Percentiles rank a stretch among this genome's conserved stretches.
phyloP scores from a whole-genome alignment of 2,113 vertebrate genomes.

The Microtus pennsylvanicus region DNA sequence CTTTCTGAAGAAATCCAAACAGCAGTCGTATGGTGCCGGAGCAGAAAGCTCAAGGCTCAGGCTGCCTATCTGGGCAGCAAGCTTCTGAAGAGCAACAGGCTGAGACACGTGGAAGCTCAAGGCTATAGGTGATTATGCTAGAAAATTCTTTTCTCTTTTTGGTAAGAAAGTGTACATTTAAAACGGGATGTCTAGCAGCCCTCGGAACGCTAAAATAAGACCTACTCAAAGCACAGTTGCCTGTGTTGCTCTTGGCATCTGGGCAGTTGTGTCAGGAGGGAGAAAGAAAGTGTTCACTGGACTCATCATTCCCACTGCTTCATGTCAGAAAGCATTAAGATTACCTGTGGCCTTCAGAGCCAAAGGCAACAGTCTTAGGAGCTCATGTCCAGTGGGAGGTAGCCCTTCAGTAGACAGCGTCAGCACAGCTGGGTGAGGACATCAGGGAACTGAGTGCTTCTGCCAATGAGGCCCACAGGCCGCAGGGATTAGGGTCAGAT shows the following conservation, averaged over 20 bases:
- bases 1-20: constrained; percentile 85
- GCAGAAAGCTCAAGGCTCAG: constrained; percentile 81
- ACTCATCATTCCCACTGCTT: neutral
- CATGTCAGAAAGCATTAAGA: neutral
- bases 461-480: neutral
- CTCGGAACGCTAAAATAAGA: neutral
- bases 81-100: constrained; percentile 87
- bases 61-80: constrained; percentile 86
- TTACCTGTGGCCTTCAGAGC: neutral
- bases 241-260: neutral
- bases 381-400: neutral
- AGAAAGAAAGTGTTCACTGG: constrained; percentile 2
- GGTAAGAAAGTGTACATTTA: neutral
- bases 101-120: constrained; percentile 87
- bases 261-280: neutral
- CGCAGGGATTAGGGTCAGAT: neutral
- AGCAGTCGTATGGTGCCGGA: constrained; percentile 85
- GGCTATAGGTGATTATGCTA: constrained; percentile 85
- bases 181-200: neutral
- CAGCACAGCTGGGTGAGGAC: neutral
- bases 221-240: neutral
- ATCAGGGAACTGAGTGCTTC: neutral
- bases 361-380: neutral
- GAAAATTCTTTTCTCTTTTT: neutral
- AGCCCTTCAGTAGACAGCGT: neutral